A percentile compares a stretch with the other conserved stretches of the same genome.
Conservation (phyloP, 2,797 vertebrate species). For the Melanotaenia boesemani region DNA sequence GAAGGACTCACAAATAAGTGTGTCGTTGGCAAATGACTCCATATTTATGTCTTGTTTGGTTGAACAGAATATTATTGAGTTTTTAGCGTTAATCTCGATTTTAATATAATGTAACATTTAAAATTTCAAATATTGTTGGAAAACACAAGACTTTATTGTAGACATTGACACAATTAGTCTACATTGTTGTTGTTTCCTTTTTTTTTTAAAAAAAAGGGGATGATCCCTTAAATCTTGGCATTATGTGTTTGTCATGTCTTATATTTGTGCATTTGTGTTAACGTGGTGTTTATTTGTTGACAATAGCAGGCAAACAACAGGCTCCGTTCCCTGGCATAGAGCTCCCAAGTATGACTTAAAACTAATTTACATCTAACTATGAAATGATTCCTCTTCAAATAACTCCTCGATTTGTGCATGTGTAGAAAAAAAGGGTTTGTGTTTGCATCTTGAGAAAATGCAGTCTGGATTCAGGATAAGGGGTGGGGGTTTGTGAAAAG, state of each 20-base stretch:
- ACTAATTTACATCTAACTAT: conserved; percentile 79
- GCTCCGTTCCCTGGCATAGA: conserved; percentile 88
- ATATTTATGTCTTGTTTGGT: conserved; percentile 57
- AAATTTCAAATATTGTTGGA: neutral
- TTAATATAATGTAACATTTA: neutral
- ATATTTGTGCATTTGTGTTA: conserved; percentile 84
- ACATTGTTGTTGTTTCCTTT: conserved; percentile 20
- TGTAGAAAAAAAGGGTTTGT: conserved; percentile 73
- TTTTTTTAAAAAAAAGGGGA: conserved; percentile 28
- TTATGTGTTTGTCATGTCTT: conserved; percentile 81
- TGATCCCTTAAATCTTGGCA: conserved; percentile 78
- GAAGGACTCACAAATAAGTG: conserved; percentile 45
- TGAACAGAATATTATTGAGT: conserved; percentile 48
- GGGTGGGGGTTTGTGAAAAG: neutral
- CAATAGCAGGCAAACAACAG: conserved; percentile 88
- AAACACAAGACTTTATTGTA: neutral
- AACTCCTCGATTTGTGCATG: conserved; percentile 83
- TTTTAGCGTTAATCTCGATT: conserved; percentile 56
- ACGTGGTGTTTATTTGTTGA: conserved; percentile 88
- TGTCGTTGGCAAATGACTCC: conserved; percentile 80
- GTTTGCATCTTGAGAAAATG: conserved; percentile 73
- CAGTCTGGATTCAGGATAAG: conserved; percentile 68
- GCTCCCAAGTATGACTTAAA: conserved; percentile 87
- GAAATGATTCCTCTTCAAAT: conserved; percentile 78
- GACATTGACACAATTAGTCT: neutral